Evolutionary conservation across 2,888 invertebrate genomes (phyloP).

Genomic region (Meloe dianella): DNA sequence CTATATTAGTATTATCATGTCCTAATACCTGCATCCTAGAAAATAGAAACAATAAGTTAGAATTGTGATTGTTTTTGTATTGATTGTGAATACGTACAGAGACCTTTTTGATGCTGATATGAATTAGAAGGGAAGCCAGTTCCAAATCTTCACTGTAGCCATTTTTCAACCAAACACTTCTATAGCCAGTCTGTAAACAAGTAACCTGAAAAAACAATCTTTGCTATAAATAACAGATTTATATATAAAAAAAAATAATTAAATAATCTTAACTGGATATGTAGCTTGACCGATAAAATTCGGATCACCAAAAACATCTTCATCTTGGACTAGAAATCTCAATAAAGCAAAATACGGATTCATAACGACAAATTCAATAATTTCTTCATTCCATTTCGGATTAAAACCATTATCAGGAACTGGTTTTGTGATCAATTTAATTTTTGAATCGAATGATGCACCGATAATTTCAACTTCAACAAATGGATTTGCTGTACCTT

Average conservation of each 20-base stretch:
- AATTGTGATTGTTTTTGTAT: background rate
- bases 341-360: constrained; percentile 85
- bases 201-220: constrained; percentile 62
- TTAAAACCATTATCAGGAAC: constrained; percentile 94
- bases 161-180: constrained; percentile 90
- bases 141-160: constrained; percentile 92
- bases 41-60: background rate
- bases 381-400: constrained; percentile 86
- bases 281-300: constrained; percentile 97
- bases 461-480: constrained; percentile 92
- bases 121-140: constrained; percentile 85
- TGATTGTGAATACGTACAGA: constrained; percentile 42
- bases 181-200: constrained; percentile 83
- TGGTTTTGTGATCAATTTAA: constrained; percentile 84
- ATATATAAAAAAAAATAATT: constrained; percentile 13
- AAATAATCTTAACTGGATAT: constrained; percentile 71
- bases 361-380: constrained; percentile 79
- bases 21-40: constrained; percentile 17
- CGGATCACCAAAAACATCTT: constrained; percentile 96
- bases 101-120: constrained; percentile 70
- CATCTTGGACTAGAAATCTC: constrained; percentile 90
- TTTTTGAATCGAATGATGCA: constrained; percentile 83
- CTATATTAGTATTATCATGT: constrained; percentile 32
- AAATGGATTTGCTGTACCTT: constrained; percentile 87
- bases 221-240: too few relatives aligned